Evolutionary conservation across 2,888 invertebrate species (phyloP), one percentile per base, ranked within the genome.

Genomic region (Metopia argyrocephala): DNA sequence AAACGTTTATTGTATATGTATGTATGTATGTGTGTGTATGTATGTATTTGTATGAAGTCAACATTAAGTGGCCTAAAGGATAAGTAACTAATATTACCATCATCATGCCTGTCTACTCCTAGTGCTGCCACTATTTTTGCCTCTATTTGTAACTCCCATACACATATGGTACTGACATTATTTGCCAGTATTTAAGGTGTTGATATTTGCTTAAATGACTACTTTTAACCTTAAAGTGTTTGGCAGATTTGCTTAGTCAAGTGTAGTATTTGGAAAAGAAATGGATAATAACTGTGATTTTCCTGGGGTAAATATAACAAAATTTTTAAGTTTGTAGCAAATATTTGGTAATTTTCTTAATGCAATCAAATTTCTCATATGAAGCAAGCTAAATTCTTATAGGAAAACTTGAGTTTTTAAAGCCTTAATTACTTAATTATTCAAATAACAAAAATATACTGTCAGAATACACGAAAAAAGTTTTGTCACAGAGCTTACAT

Each of bases 201-300:
- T 78, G 78, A 81, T 78, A 74, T 78, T 81, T 75, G 61, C 62
- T 78, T 70, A 74, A 80, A 74, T 75, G 78, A 74, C 78, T 81
- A 61, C 71, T 45, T 74, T 81, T 66, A 74, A 78, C 70, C 65
- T 69, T 81, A 71, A 76, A 62, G 45, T 71, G 65, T 75, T 54
- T 66, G n/a, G 54, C 76, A 56, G 65, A 74, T 74, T 65, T 57
- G 20, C 28, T 21, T 15, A 18, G 12, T n/a, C 56, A 20, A 48
- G 27, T 12, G 18, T 52, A 18, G 9, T 38, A 38, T 9, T 9
- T 12, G 15, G 15, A 38, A 15, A 38, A 12, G 9, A 15, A 38
- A 38, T 12, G 38, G 12, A 38, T 38, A 38, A 38, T 38, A 38
- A 38, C 38, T 38, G 38, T 38, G 38, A 12, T 38, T n/a, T n/a